Conservation (phyloP, 2,113 vertebrate genomes). For the Ariopsis seemanni region DNA sequence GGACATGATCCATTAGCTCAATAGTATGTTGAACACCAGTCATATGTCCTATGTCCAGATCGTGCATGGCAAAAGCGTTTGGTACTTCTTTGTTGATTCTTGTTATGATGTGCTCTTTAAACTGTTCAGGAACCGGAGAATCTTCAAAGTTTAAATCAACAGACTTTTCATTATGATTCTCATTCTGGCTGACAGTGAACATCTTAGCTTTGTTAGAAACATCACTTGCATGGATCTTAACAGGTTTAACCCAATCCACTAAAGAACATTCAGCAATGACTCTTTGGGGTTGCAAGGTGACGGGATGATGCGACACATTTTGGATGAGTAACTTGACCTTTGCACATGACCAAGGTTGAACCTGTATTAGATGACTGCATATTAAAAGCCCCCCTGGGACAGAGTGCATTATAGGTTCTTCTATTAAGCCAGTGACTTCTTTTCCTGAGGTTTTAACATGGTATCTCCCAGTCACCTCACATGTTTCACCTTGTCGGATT, state of each 20-base stretch:
- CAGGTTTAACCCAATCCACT: constrained; percentile 18
- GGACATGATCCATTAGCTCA: constrained; percentile 12
- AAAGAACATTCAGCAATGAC: constrained; percentile 35
- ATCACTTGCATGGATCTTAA: background rate
- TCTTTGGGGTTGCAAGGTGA: background rate
- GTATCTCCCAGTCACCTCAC: background rate
- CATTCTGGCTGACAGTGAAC: background rate
- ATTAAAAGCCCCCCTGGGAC: background rate
- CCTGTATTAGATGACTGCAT: background rate
- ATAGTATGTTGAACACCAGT: constrained; percentile 24
- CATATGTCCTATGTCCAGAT: constrained; percentile 36
- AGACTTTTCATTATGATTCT: too few relatives aligned
- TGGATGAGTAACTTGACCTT: background rate
- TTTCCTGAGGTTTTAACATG: background rate
- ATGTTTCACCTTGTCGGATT: background rate
- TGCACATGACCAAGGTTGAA: background rate
- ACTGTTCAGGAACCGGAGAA: constrained; percentile 15
- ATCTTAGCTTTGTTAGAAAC: background rate
- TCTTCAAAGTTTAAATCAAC: constrained; percentile 3
- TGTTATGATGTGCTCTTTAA: background rate
- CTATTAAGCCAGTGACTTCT: background rate
- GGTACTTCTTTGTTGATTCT: constrained; percentile 19
- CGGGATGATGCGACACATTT: background rate
- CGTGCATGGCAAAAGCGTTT: constrained; percentile 5
- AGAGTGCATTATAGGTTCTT: background rate